Percentiles rank a stretch among this genome's conserved stretches.
Conservation (phyloP, 2,797 vertebrate species). For the Cheirogaleus major region DNA sequence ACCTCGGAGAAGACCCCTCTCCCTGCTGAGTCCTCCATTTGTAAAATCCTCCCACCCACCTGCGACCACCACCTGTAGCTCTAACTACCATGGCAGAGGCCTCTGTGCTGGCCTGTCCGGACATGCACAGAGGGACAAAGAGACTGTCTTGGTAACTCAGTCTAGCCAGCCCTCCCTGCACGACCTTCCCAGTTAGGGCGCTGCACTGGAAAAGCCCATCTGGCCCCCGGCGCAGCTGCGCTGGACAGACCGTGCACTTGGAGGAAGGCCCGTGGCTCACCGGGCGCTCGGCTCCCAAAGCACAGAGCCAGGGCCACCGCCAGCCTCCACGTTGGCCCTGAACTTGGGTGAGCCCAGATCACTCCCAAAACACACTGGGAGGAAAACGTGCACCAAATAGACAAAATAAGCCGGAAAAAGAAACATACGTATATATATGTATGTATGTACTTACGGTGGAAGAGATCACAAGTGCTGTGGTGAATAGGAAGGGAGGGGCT, state of each 20-base stretch:
- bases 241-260: fast-evolving
- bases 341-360: fast-evolving
- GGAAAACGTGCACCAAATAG: fast-evolving
- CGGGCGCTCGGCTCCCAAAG: neutral
- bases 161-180: no score
- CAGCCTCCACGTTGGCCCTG: fast-evolving
- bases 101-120: neutral
- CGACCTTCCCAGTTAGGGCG: no score
- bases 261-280: fast-evolving
- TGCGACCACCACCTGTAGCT: neutral
- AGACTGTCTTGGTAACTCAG: fast-evolving
- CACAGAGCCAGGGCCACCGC: fast-evolving
- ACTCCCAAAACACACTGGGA: fast-evolving
- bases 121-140: fast-evolving
- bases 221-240: neutral
- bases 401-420: neutral
- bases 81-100: fast-evolving
- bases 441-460: neutral
- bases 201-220: neutral
- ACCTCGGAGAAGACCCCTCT: neutral
- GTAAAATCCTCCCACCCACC: fast-evolving
- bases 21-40: fast-evolving
- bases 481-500: neutral
- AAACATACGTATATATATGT: neutral
- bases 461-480: neutral